These are phyloP conservation scores for Sylvilagus bachmani DNA, from an alignment of 2,113 vertebrate species.

Conservation along the genomic window DNA sequence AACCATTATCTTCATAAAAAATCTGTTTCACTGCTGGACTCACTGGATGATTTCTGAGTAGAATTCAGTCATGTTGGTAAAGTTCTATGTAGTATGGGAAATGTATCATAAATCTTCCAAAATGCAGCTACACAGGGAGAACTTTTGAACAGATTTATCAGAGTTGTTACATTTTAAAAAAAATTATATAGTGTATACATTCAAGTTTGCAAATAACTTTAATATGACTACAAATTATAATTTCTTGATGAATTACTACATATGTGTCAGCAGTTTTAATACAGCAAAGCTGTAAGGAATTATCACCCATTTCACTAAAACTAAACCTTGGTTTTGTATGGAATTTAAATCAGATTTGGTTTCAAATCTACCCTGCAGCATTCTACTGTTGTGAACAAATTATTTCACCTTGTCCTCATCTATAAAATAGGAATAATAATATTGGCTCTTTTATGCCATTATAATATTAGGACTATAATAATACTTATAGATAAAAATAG, in stretches of 20 bases:
- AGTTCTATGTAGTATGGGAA: background rate
- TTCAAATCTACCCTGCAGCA: background rate
- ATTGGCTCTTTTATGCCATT: background rate
- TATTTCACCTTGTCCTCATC: background rate
- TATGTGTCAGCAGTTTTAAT: background rate
- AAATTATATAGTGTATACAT: fast-evolving
- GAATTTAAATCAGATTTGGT: background rate
- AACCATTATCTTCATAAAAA: background rate
- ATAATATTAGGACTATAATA: background rate
- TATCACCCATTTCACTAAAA: background rate
- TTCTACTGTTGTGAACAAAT: too few relatives aligned
- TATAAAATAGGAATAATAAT: background rate
- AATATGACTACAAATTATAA: background rate
- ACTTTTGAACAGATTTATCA: background rate
- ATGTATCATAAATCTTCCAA: background rate
- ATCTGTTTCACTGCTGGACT: background rate
- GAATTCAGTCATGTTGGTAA: background rate
- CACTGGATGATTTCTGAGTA: background rate
- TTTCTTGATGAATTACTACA: background rate
- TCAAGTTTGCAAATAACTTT: background rate
- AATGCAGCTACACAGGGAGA: background rate
- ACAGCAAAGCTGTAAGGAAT: background rate
- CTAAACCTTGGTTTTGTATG: background rate
- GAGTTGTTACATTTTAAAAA: background rate
- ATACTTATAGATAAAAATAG: background rate